Conservation (phyloP, 2,797 vertebrate species). For the Acanthurus leucopareius region DNA sequence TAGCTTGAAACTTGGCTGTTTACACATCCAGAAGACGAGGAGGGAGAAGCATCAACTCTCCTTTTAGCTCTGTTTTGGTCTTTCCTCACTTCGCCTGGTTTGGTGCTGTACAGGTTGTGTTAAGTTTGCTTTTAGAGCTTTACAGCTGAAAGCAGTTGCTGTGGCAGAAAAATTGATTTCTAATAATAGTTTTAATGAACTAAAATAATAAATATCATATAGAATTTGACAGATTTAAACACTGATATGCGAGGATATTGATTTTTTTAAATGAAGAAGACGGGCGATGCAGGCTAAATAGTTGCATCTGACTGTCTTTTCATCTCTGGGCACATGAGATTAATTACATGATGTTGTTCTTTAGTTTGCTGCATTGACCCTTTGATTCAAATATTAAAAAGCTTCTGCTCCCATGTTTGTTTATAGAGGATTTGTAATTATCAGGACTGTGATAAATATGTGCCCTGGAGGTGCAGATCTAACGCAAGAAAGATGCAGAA, state of each 20-base stretch:
- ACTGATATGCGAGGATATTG: neutral
- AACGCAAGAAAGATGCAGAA: neutral
- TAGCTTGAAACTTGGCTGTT: too few species aligned
- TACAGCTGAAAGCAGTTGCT: too few species aligned
- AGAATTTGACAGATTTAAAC: neutral
- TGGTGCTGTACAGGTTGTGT: too few species aligned
- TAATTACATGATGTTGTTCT: neutral
- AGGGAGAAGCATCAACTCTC: too few species aligned
- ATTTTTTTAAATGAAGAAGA: neutral
- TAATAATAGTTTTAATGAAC: neutral
- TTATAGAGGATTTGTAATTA: neutral
- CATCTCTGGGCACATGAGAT: too few species aligned
- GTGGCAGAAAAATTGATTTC: too few species aligned
- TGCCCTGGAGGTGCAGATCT: slow-evolving; percentile 2
- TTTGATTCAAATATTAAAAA: slow-evolving; percentile 2
- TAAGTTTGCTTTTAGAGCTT: too few species aligned
- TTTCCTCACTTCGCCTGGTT: too few species aligned
- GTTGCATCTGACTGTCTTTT: too few species aligned
- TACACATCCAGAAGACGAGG: too few species aligned
- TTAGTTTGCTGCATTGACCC: neutral
- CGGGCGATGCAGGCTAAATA: neutral
- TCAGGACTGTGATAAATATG: slow-evolving; percentile 11
- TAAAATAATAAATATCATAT: neutral
- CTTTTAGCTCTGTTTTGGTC: too few species aligned
- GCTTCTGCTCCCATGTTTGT: neutral